Evolutionary conservation across 2,797 vertebrate genomes (phyloP).

Genomic region (Pangasius macronema): DNA sequence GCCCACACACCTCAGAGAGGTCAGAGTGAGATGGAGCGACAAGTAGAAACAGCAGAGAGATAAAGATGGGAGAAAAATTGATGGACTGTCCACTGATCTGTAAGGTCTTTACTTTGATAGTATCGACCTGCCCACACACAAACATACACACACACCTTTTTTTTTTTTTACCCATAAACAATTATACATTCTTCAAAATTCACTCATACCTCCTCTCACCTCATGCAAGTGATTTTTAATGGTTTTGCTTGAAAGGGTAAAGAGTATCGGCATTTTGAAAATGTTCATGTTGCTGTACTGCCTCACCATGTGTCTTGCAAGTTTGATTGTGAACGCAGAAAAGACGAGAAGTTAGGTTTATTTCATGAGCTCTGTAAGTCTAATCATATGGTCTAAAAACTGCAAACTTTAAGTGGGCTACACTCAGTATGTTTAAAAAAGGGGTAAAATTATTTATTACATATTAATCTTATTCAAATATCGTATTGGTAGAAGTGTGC

Average conservation of each 20-base stretch:
- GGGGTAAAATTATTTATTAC: too few relatives aligned
- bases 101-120: slow-evolving; percentile 16
- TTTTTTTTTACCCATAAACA: neutral
- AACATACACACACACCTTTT: neutral
- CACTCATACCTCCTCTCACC: neutral
- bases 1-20: neutral
- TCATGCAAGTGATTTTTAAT: neutral
- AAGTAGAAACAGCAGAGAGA: neutral
- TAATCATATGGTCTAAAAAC: too few relatives aligned
- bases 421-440: too few relatives aligned
- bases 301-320: neutral
- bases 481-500: too few relatives aligned
- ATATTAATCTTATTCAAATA: too few relatives aligned
- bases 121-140: neutral
- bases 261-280: neutral
- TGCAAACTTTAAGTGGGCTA: too few relatives aligned
- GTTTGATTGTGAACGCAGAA: neutral
- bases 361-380: too few relatives aligned
- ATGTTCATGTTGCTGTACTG: neutral
- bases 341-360: too few relatives aligned
- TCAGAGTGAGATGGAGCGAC: neutral
- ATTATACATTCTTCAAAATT: neutral
- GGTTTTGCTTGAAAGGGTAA: neutral
- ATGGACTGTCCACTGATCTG: neutral
- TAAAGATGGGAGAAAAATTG: neutral